Evolutionary conservation across 2,113 vertebrate species (phyloP).

Genomic region (Raja brachyura): DNA sequence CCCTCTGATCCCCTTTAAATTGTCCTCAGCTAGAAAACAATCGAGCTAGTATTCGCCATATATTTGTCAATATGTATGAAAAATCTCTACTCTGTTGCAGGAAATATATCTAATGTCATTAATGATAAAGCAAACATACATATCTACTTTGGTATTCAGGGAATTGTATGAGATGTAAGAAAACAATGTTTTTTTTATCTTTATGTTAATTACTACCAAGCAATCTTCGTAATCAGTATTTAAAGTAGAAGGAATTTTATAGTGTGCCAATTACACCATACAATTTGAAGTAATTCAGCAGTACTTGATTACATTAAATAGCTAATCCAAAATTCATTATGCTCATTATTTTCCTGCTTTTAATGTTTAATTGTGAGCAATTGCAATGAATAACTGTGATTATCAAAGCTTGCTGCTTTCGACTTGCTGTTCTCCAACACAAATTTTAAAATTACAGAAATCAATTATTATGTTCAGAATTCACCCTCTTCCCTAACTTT

Average conservation of each 20-base stretch:
- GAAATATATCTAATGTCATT: background rate
- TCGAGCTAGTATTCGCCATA: background rate
- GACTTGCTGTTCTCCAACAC: background rate
- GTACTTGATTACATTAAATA: slow-evolving; percentile 32
- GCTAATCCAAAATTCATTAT: slow-evolving; percentile 17
- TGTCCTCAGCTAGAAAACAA: background rate
- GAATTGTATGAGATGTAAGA: background rate
- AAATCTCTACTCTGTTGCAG: background rate
- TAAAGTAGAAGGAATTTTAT: background rate
- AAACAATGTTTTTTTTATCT: background rate
- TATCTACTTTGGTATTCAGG: background rate
- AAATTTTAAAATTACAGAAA: background rate
- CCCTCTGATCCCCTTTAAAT: background rate
- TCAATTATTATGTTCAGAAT: background rate
- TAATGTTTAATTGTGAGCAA: background rate
- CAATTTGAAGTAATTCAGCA: background rate
- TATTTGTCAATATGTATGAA: background rate
- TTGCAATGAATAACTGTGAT: background rate
- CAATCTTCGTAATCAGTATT: slow-evolving; percentile 26
- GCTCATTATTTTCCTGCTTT: background rate
- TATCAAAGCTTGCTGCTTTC: background rate
- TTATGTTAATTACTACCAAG: background rate
- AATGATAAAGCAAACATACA: background rate
- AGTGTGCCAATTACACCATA: background rate
- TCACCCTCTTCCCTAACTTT: background rate